Conservation (phyloP, 2,888 invertebrate genomes). For the Crepidodera aurea region DNA sequence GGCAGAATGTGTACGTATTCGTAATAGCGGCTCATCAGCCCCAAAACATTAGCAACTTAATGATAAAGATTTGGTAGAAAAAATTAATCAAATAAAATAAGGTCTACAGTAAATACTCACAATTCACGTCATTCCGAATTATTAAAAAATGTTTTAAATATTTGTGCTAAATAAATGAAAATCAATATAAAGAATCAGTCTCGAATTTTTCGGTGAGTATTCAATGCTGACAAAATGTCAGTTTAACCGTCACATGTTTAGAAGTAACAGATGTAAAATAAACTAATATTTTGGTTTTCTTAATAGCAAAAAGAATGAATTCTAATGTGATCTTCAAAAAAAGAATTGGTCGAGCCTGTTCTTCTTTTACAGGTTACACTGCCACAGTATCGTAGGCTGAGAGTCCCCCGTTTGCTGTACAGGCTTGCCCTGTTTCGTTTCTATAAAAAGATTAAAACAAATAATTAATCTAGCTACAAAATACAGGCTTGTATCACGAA, state of each 20-base stretch:
- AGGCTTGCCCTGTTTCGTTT: slow-evolving; percentile 91
- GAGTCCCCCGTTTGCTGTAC: slow-evolving; percentile 86
- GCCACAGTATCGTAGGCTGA: slow-evolving; percentile 99
- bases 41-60: slow-evolving; percentile 48
- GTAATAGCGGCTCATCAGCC: slow-evolving; percentile 49
- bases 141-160: slow-evolving; percentile 23
- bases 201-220: slow-evolving; percentile 49
- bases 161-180: slow-evolving; percentile 37
- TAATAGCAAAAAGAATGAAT: slow-evolving; percentile 40
- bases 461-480: not conserved
- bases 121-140: slow-evolving; percentile 5
- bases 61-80: slow-evolving; percentile 51
- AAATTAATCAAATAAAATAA: slow-evolving; percentile 26
- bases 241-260: slow-evolving; percentile 34
- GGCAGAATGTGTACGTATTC: slow-evolving; percentile 59
- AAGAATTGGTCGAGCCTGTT: slow-evolving; percentile 14
- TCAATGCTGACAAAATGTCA: slow-evolving; percentile 44
- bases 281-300: slow-evolving; percentile 19
- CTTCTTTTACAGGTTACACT: slow-evolving; percentile 87
- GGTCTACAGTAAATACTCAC: slow-evolving; percentile 46
- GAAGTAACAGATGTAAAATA: slow-evolving; percentile 7
- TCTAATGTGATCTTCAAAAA: slow-evolving; percentile 13
- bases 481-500: not conserved
- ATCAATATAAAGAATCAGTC: slow-evolving; percentile 43
- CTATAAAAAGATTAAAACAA: slow-evolving; percentile 64